Base-by-base conservation (phyloP, 2,797 vertebrate species). In the Paedocypris micromegethes region DNA sequence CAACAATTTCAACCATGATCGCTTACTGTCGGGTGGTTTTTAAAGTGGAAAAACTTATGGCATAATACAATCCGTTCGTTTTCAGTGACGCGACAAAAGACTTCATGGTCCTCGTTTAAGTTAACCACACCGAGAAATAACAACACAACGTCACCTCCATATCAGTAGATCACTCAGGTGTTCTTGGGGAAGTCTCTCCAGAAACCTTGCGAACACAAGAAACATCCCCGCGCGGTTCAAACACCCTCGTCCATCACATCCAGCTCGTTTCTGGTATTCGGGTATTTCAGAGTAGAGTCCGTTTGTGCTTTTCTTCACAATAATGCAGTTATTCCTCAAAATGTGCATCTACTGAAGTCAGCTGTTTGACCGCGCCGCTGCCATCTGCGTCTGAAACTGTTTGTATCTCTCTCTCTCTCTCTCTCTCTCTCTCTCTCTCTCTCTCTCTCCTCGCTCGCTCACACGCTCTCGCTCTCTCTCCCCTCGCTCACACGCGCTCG, bases 1-100 rank as follows among this genome's bases (percentile, higher is more conserved):
- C 96, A 81, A 96, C 95, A 2, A 94, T 94, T 83, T 99, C 96
- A 89, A 96, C 94, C 97, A 99, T 99, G 75, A 81, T 83, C 82
- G 72, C 40, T 68, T 7, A 37, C 41, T n/a, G 48, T 37, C 4
- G 49, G 53, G 47, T 56, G n/a, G 54, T 38, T 54, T 61, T 58
- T 38, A 57, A 38, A 3, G 23, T 41, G 3, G 9, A 37, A 38
- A n/a, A 64, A 68, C 42, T 8, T 47, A n/a, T 42, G 0, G 43
- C 58, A 47, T 40, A 40, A 39, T 49, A 40, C 9, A 8, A 42
- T 66, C 8, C 47, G 44, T 46, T 62, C 56, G 23, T 43, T 49
- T 56, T 44, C 23, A 56, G 45, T 47, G 44, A 70, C 50, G 57
- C 8, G 56, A 2, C 8, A 23, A 56, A 56, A 55, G 40, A 23